Evolutionary conservation across 1,140 invertebrate species (phyloP), one percentile per base, ranked within the genome.

Genomic region (Dendroctonus valens): DNA sequence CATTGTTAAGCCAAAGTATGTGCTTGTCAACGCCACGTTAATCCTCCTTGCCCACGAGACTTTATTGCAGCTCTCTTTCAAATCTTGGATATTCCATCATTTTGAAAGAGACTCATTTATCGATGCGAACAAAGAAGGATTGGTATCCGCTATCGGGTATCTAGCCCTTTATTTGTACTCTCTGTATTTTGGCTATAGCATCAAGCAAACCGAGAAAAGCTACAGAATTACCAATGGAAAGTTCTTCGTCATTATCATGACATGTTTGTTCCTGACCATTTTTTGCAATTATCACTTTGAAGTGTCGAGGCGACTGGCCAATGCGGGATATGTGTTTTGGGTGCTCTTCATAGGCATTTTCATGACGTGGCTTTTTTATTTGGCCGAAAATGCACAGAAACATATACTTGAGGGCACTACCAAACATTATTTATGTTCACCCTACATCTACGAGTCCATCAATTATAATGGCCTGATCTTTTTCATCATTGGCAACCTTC

Each of bases 91-190:
- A 9, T 83, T 96, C 50, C 82, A 84, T 65, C 73, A 85, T 46
- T 71, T 77, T 8, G 76, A 80, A 0, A 79, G 87, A 53, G 75
- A 79, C 37, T 84, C 84, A 71, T 83, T 96, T 53, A 48, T 97
- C 0, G 81, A 85, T 63, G 90, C 93, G 0, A 98, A 98, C 79
- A 84, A 92, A 69, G 96, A 98, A 83, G 96, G 96, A 0, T 81
- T 98, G 44, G 84, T 87, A 41, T 96, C 95, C 0, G 81, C 87
- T 39, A 79, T 89, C 3, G 96, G 96, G 2, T 97, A 95, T 78
- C 77, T 95, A 9, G 84, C 87, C 5, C 76, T 98, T 1, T 97
- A 95, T 77, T 82, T 96, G 57, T 81, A 87, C 71, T 87, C 88
- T 50, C 84, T 90, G 41, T 83, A 86, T 69, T 74, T 92, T 67